Evolutionary conservation across 2,888 invertebrate species (phyloP).

Genomic region (Cryptops parisi): DNA sequence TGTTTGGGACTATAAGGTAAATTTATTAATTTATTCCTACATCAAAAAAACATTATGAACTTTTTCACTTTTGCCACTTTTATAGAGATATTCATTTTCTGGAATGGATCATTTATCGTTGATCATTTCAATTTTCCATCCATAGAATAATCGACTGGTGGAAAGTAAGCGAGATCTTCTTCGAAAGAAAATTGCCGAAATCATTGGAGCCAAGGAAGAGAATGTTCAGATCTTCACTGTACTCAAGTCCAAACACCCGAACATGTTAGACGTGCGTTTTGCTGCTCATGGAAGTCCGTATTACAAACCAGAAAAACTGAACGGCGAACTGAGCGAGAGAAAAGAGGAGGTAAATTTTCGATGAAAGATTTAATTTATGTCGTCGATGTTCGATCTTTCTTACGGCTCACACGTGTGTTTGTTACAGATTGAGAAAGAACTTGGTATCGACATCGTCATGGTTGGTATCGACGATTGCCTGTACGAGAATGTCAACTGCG

Average conservation of each 20-base stretch:
- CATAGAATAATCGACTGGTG: slow-evolving; percentile 31
- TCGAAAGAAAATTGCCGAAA: slow-evolving; percentile 44
- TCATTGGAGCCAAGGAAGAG: slow-evolving; percentile 59
- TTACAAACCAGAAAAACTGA: slow-evolving; percentile 71
- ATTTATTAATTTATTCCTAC: no score
- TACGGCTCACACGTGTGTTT: no score
- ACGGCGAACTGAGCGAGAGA: slow-evolving; percentile 62
- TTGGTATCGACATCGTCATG: slow-evolving; percentile 63
- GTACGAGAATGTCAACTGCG: slow-evolving; percentile 53
- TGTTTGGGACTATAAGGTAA: slow-evolving; percentile 22
- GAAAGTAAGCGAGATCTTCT: slow-evolving; percentile 60
- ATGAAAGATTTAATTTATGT: not conserved
- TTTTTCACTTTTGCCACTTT: no score
- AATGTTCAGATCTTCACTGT: slow-evolving; percentile 93
- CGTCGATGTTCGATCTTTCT: not conserved
- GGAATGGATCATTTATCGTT: not conserved
- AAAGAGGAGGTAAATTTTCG: slow-evolving; percentile 42
- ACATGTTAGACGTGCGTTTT: slow-evolving; percentile 65
- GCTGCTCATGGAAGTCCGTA: slow-evolving; percentile 91
- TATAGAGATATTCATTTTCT: no score
- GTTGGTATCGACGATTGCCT: slow-evolving; percentile 84
- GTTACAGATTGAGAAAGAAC: slow-evolving; percentile 47
- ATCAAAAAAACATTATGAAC: no score
- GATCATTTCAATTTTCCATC: slow-evolving; percentile 8
- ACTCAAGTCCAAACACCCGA: slow-evolving; percentile 44